A percentile compares a stretch with the other conserved stretches of the same genome.
Evolutionary conservation across 1,140 invertebrate species (phyloP).

Genomic region (Drosophila hydei): DNA sequence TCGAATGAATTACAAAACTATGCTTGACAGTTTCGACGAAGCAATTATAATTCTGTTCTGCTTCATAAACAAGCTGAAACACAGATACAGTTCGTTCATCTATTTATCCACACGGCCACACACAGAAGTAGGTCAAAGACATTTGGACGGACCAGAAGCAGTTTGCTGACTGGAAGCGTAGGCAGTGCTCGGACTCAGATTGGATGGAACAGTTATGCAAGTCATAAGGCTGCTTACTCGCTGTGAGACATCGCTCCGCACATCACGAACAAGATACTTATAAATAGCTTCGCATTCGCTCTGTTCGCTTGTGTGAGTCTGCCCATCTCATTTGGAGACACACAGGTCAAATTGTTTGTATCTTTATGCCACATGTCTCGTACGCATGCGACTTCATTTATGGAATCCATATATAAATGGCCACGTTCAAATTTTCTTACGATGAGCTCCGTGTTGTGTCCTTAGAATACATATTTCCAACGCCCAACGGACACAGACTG

Average conservation of each 20-base stretch:
- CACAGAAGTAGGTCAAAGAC: conserved; percentile 63
- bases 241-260: conserved; percentile 67
- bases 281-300: conserved; percentile 53
- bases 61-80: conserved; percentile 57
- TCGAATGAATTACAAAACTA: conserved; percentile 72
- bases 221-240: conserved; percentile 12
- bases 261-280: conserved; percentile 67
- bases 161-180: conserved; percentile 38
- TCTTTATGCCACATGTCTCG: conserved; percentile 35
- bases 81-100: conserved; percentile 16
- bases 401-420: conserved; percentile 61
- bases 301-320: conserved; percentile 9
- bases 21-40: conserved; percentile 51
- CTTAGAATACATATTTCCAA: background rate
- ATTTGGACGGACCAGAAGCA: conserved; percentile 27
- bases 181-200: background rate
- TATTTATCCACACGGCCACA: conserved; percentile 40
- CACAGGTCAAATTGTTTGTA: conserved; percentile 47
- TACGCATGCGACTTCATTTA: conserved; percentile 58
- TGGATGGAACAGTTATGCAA: conserved; percentile 10
- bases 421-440: conserved; percentile 62
- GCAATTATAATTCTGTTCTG: conserved; percentile 72
- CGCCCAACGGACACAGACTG: too few relatives aligned
- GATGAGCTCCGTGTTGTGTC: conserved; percentile 15
- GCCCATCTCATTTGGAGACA: conserved; percentile 43